Conservation (phyloP, 2,797 vertebrate species). For the Lacerta bilineata region DNA sequence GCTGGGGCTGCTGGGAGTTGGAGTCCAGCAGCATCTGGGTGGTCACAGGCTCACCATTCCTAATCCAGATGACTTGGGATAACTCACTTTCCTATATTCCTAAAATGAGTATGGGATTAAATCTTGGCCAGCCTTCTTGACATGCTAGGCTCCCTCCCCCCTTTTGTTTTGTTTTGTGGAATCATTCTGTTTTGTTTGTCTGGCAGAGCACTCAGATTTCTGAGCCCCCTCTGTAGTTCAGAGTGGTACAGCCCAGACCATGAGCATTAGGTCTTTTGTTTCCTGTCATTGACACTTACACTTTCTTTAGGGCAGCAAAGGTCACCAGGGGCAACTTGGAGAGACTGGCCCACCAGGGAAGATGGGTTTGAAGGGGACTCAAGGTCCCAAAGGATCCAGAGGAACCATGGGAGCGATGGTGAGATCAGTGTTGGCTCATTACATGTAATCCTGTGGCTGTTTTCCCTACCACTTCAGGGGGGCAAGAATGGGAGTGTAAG, state of each 20-base stretch:
- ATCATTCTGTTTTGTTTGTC: background rate
- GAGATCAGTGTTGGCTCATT: slow-evolving; percentile 71
- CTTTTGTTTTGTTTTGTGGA: background rate
- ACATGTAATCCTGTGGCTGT: background rate
- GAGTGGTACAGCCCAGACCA: background rate
- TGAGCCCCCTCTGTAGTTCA: background rate
- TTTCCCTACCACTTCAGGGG: background rate
- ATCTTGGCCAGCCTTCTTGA: background rate
- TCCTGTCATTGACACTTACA: background rate
- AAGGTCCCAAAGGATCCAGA: slow-evolving; percentile 95
- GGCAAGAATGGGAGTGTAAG: background rate
- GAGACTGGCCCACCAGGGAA: slow-evolving; percentile 91
- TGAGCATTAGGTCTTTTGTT: background rate
- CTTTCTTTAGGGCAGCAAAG: slow-evolving; percentile 90
- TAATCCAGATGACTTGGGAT: no score
- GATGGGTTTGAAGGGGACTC: slow-evolving; percentile 88
- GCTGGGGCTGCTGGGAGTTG: no score
- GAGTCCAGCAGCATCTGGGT: no score
- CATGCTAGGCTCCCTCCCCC: background rate
- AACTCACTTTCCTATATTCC: no score
- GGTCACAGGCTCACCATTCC: no score
- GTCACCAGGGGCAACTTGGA: slow-evolving; percentile 92
- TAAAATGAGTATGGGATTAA: no score
- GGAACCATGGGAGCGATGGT: slow-evolving; percentile 96
- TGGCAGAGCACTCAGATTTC: no score